These are phyloP conservation scores for Junco hyemalis DNA, from an alignment of 2,113 vertebrate genomes.

Conservation along the genomic window DNA sequence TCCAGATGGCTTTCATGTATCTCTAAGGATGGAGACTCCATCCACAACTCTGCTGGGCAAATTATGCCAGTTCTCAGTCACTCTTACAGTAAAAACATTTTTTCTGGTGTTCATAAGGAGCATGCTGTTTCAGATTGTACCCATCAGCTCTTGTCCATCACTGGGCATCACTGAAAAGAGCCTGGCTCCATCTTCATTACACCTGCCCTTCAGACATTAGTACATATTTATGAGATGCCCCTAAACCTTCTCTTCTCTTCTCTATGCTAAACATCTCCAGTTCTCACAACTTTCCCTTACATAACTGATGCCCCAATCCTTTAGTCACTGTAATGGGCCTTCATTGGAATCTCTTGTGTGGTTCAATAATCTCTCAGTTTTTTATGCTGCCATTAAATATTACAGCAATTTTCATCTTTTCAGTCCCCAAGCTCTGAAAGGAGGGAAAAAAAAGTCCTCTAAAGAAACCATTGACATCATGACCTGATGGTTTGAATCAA, in stretches of 20 bases:
- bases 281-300: background rate
- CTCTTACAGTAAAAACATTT: background rate
- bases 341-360: background rate
- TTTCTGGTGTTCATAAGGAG: background rate
- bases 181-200: background rate
- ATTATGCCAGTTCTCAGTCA: background rate
- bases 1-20: background rate
- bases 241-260: background rate
- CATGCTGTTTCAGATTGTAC: background rate
- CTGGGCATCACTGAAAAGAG: background rate
- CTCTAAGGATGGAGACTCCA: background rate
- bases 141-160: background rate
- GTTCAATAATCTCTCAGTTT: background rate
- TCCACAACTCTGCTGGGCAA: background rate
- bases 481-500: background rate
- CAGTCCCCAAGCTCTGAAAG: background rate
- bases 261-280: background rate
- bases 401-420: background rate
- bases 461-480: background rate
- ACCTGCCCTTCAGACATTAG: background rate
- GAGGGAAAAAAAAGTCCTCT: background rate
- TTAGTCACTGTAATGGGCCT: background rate
- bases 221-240: background rate
- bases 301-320: background rate
- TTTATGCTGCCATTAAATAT: background rate